phyloP scores from a whole-genome alignment of 92 coral and sea anemone species.

The Umimayanthus chanpuru region DNA sequence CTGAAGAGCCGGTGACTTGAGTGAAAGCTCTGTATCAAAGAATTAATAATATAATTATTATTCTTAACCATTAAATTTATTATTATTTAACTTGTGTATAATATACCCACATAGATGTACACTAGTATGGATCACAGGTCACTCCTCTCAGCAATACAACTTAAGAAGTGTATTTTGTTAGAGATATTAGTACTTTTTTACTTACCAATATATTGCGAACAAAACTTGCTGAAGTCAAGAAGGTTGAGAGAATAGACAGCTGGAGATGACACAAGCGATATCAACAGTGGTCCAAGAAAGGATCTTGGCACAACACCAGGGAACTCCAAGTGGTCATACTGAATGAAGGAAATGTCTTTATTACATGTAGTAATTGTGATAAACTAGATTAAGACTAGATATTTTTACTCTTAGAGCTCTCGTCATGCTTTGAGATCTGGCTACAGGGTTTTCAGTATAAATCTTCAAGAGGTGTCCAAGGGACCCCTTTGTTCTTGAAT shows the following conservation, averaged over 20 bases:
- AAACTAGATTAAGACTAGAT: neutral
- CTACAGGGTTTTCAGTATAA: too few relatives aligned
- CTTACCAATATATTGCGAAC: constrained; percentile 81
- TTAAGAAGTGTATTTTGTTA: neutral
- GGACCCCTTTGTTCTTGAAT: too few relatives aligned
- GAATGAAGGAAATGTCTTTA: neutral
- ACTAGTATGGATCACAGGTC: too few relatives aligned
- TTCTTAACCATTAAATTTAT: too few relatives aligned
- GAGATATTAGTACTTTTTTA: neutral
- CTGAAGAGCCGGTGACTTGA: too few relatives aligned
- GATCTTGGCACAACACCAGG: constrained; percentile 98
- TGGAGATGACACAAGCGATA: constrained; percentile 79
- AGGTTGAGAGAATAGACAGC: constrained; percentile 45
- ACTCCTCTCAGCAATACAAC: neutral
- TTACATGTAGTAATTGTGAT: neutral
- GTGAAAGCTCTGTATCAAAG: too few relatives aligned
- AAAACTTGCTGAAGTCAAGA: constrained; percentile 61
- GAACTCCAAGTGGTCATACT: constrained; percentile 95
- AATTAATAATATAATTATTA: too few relatives aligned
- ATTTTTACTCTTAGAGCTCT: neutral
- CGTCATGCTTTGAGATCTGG: neutral
- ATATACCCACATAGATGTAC: too few relatives aligned
- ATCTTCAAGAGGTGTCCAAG: too few relatives aligned
- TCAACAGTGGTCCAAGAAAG: constrained; percentile 84
- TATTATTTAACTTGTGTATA: too few relatives aligned